Evolutionary conservation across 2,888 invertebrate genomes (phyloP).

Genomic region (Tenthredo distinguenda): DNA sequence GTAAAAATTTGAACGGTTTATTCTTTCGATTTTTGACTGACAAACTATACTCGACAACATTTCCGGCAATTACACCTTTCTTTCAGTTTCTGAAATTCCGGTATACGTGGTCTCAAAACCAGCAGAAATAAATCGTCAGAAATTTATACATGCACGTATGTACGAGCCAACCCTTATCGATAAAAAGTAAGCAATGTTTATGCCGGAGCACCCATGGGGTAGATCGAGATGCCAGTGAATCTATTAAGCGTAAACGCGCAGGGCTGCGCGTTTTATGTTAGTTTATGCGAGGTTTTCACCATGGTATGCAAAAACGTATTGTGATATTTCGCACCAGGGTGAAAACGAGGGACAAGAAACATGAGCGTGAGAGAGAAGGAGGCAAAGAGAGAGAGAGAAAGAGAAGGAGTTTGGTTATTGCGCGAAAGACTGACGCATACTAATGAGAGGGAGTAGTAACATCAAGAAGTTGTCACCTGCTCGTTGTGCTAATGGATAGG

Average conservation of each 20-base stretch:
- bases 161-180: background rate
- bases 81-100: background rate
- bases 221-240: background rate
- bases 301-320: background rate
- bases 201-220: background rate
- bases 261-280: background rate
- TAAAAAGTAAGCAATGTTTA: background rate
- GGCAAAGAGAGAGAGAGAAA: background rate
- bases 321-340: constrained; percentile 9
- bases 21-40: background rate
- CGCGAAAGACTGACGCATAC: constrained; percentile 21
- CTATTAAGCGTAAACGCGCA: background rate
- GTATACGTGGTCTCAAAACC: background rate
- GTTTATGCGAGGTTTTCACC: background rate
- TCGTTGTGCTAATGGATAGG: background rate
- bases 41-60: no score
- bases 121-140: background rate
- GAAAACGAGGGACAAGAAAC: background rate
- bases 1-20: background rate
- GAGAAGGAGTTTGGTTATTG: constrained; percentile 1
- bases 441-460: background rate
- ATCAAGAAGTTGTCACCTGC: background rate
- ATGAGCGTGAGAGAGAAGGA: background rate
- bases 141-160: background rate
- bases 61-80: background rate